Base-by-base conservation (phyloP, 2,888 invertebrate genomes). In the Epinotia demarniana region DNA sequence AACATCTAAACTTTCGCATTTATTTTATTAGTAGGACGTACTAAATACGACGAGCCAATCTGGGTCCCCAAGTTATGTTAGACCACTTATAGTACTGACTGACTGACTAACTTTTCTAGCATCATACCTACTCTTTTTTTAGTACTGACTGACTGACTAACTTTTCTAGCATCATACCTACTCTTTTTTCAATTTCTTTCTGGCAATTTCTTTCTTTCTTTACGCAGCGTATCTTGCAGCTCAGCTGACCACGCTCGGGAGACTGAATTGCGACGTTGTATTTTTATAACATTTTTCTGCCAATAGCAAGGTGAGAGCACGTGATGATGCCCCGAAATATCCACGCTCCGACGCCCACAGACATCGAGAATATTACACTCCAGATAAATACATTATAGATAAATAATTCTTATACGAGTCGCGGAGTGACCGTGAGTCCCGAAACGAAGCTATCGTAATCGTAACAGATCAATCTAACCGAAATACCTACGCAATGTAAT, bases 241-340 rank as follows among this genome's bases (percentile, higher is more conserved):
- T 9, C 57, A 57, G 83, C 82, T 87, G 87, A 88, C 86, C 86
- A 86, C 84, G 83, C 81, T 80, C 79, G 81, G 86, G 81, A 79
- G 80, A 83, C 82, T 83, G 84, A 86, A 89, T 87, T 88, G 88
- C 87, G 87, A 87, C 88, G 86, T 84, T 84, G 84, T 91, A 91
- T 90, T 91, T 91, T 89, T 85, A 87, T 89, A 89, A 88, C 85
- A 89, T 89, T 89, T 91, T 91, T 91, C 89, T 90, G 90, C 90
- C 89, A 90, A 91, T 90, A 89, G 87, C 87, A 82, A 75, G 80
- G 86, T 88, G 92, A 91, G 89, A 92, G 92, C 83, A 91, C 89
- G 85, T 87, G 90, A 91, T 90, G 90, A 91, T 89, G 85, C 85
- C 87, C 88, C 88, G 83, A 91, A 93, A 92, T 92, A 92, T 89